These are phyloP conservation scores for Himalopsyche kuldschensis DNA, from an alignment of 2,888 invertebrate species.

Conservation along the genomic window DNA sequence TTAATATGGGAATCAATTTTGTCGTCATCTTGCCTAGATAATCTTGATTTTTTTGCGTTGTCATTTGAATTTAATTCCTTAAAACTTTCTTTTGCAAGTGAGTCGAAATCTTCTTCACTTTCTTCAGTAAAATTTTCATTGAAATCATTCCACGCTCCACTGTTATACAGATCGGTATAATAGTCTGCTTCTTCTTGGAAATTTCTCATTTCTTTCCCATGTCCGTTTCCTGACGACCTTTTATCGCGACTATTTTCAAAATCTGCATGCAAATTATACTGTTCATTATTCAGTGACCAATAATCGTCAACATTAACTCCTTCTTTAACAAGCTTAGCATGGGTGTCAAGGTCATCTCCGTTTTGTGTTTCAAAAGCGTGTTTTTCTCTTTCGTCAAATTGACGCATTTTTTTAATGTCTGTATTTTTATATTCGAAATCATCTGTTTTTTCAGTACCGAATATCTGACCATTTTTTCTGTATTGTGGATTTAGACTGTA, in stretches of 20 bases:
- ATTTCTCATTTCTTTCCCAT: not conserved
- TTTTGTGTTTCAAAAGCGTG: not conserved
- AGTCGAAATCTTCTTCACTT: not conserved
- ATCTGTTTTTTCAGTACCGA: not conserved
- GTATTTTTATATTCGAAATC: not conserved
- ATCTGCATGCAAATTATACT: not conserved
- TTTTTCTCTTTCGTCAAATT: not conserved
- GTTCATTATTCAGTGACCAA: not conserved
- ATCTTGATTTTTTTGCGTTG: not conserved
- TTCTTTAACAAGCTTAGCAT: not conserved
- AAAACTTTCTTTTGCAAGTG: not conserved
- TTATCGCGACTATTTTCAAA: not conserved
- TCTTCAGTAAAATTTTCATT: not conserved
- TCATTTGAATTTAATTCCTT: not conserved
- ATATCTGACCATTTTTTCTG: not conserved
- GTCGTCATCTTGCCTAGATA: not conserved
- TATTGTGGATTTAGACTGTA: not conserved
- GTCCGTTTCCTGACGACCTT: not conserved
- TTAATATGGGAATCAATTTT: not conserved
- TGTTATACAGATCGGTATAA: slow-evolving; percentile 12
- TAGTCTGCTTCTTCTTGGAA: slow-evolving; percentile 3
- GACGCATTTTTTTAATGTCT: not conserved
- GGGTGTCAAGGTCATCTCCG: not conserved
- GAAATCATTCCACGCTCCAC: not conserved
- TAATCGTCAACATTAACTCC: not conserved